Base-by-base conservation (phyloP, 2,113 vertebrate genomes). In the Tenebrosternarchus preto region DNA sequence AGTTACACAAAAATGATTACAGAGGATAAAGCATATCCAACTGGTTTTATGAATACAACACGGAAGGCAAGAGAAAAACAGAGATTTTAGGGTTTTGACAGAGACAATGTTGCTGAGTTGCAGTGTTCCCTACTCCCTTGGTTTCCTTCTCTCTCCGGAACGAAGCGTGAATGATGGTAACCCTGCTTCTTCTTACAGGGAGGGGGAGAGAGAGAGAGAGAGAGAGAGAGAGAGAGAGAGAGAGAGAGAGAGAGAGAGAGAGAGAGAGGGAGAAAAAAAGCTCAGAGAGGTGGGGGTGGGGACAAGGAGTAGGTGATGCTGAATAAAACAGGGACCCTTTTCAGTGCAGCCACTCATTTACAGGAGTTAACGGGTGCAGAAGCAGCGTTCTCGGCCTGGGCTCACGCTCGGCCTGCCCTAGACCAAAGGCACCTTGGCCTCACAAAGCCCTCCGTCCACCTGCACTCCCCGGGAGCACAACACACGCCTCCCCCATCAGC, bases 361-460 rank as follows among this genome's bases (percentile, higher is more conserved):
- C 55, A 25, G 53, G 64, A 73, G 63, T 56, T 81, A 73, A 81
- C 80, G 57, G 60, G 29, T 64, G 68, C 76, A 72, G 39, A 75
- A 33, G 82, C 78, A 70, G 64, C 80, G 83, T 77, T n/a, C 69
- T 69, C 31, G 20, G 66, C 31, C 70, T 50, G 6, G 5, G 76
- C 31, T n/a, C 59, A 82, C 74, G 84, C 84, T 81, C 86, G 76
- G 24, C 79, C 85, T 83, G 61, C 82, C 88, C 12, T 84, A 82
- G 77, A 75, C 31, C 84, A 87, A 88, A 70, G 85, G 82, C 87
- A 56, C 85, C 82, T 79, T 24, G 85, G 8, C 86, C 88, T 88
- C 90, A 89, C 82, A 85, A 73, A 25, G 27, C 70, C 70, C 70
- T 82, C 83, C 80, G 25, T 43, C 25, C 60, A 17, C 57, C 74